Base-by-base conservation (phyloP, 1,140 invertebrate genomes). In the Archivesica marissinica region DNA sequence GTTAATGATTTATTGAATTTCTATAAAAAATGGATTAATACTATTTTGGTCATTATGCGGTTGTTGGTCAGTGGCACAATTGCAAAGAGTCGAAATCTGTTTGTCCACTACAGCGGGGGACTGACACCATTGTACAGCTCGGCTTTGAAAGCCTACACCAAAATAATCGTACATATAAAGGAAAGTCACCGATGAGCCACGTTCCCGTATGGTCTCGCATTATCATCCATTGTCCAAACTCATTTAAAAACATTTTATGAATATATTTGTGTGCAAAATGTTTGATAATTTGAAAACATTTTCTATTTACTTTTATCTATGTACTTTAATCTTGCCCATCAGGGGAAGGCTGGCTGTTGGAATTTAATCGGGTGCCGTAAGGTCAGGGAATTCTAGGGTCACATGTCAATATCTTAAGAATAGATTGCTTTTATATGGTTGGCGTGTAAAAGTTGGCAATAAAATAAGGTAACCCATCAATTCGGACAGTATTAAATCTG, bases 271-370 rank as follows among this genome's bases (percentile, higher is more conserved):
- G 39, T 28, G 50, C 77, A 66, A 79, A 79, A 66, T 50, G 56
- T 64, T 66, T 28, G 30, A 79, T 66, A 39, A 66, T 79, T 79
- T 66, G 38, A 79, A 79, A 66, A 79, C 68, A 79, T 44, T 72
- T 66, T 79, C 44, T 79, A 52, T 79, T 79, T 72, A 72, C 59
- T 79, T 66, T 79, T 79, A 64, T 77, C 47, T 72, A 72, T 72
- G 39, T 72, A 44, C 39, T 33, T 41, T 77, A 77, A 77, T 61
- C 17, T 15, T 41, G 33, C 52, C 70, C 38, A 41, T 77, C 56
- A 66, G 56, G 56, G 33, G 56, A 25, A 41, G 76, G 20, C 33
- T 44, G 15, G 59, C 35, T 11, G 33, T 28, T 66, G 41, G 76
- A 64, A 44, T 79, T 79, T 79, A 44, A 79, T 79, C 77, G 52